Evolutionary conservation across 1,140 invertebrate genomes (phyloP), one percentile per base, ranked within the genome.

Genomic region (Panagrolaimus sp.): DNA sequence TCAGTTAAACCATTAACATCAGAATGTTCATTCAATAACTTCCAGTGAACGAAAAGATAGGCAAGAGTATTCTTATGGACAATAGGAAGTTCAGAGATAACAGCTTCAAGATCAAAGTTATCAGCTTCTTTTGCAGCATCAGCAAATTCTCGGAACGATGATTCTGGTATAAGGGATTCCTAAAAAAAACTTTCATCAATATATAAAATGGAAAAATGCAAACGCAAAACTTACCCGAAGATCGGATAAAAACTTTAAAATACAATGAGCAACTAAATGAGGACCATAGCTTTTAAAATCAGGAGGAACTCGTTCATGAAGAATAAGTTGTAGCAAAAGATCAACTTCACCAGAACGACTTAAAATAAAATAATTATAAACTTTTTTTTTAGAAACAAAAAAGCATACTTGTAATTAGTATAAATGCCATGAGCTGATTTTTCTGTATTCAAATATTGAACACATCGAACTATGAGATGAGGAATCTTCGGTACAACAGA

Each of bases 401-500:
- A 58, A 28, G 3, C 14, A 28, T 26, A 28, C 52, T 58, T 21
- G 14, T 12, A 28, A 28, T 12, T 58, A 26, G 52, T 90, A 89
- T 24, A 93, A 94, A 67, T 91, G 90, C 44, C 88, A 85, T 94
- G 91, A 8, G 84, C 88, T n/a, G 96, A 85, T 0, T 87, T 93
- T 43, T 92, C 85, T 3, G 88, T 85, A 86, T 97, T 94, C 43
- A 98, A 88, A 85, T 96, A 94, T 78, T 92, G 93, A 9, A 96
- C 88, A 83, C 94, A 97, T 82, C 96, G 93, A 48, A 96, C 90
- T 71, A 98, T 87, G 0, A 97, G 81, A 1, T 91, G 90, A 8
- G 95, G 95, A 52, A 98, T 90, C 90, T 94, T 92, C 1, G 95
- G 95, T 21, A 90, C 86, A 7, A 88, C 87, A 52, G 85, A 85